A percentile compares a stretch with the other conserved stretches of the same genome.
phyloP scores from a whole-genome alignment of 2,888 invertebrate genomes.

The Monopis laevigella region DNA sequence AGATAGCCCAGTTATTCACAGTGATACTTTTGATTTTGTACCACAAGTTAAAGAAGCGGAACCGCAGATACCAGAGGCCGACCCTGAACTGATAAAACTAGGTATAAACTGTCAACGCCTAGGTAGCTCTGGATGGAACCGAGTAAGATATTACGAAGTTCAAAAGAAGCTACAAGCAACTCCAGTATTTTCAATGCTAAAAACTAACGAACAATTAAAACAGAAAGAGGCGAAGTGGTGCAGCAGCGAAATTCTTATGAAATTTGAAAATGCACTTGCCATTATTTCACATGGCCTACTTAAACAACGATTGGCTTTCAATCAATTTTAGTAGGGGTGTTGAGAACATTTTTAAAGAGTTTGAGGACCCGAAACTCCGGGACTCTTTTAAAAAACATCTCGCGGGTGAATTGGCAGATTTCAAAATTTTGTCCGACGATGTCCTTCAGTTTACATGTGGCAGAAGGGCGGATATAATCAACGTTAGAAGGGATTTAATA shows the following conservation, averaged over 20 bases:
- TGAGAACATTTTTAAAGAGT: too few species aligned
- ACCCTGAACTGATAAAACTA: slow-evolving; percentile 13
- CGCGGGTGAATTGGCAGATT: too few species aligned
- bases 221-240: not conserved
- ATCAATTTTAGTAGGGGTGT: too few species aligned
- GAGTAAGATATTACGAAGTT: slow-evolving; percentile 19
- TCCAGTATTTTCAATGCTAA: slow-evolving; percentile 18
- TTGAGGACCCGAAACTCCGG: too few species aligned
- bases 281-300: not conserved
- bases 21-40: not conserved
- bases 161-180: slow-evolving; percentile 18
- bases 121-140: slow-evolving; percentile 16
- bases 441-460: too few species aligned
- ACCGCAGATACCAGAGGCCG: not conserved
- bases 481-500: too few species aligned
- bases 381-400: too few species aligned
- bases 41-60: too few species aligned
- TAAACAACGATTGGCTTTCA: too few species aligned
- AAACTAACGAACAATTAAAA: slow-evolving; percentile 17
- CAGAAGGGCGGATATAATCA: too few species aligned
- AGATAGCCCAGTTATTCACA: not conserved
- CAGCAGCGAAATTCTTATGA: not conserved
- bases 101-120: slow-evolving; percentile 19
- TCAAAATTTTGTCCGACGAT: too few species aligned
- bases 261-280: not conserved